Conservation (phyloP, 2,888 invertebrate species). For the Rotaria socialis region DNA sequence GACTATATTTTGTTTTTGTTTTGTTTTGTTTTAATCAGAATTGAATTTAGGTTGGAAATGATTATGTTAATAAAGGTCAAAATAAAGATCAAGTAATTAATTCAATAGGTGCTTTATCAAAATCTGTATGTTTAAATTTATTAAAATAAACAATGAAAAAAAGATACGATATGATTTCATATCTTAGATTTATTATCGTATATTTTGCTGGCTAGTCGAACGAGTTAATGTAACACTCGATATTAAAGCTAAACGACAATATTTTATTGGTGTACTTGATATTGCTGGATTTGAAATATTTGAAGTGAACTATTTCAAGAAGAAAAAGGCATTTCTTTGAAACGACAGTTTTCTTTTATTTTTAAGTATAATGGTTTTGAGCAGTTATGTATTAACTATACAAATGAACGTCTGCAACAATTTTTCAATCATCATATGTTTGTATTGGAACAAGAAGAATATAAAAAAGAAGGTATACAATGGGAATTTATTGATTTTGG, state of each 20-base stretch:
- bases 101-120: conserved; percentile 61
- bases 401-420: conserved; percentile 93
- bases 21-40: not conserved
- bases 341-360: conserved; percentile 59
- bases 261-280: conserved; percentile 99
- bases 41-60: conserved; percentile 69
- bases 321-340: not conserved
- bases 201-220: conserved; percentile 80
- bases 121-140: conserved; percentile 48
- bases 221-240: conserved; percentile 99
- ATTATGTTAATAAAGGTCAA: conserved; percentile 97
- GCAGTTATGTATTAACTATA: conserved; percentile 96
- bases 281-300: conserved; percentile 99
- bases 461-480: conserved; percentile 85
- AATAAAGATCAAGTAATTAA: conserved; percentile 72
- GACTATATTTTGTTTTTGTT: not conserved
- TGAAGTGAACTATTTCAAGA: conserved; percentile 65
- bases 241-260: conserved; percentile 94
- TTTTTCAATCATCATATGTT: conserved; percentile 98
- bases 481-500: conserved; percentile 96
- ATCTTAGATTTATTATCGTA: conserved; percentile 60
- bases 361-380: conserved; percentile 98
- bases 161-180: no score
- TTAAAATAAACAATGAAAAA: no score
- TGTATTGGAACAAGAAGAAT: conserved; percentile 92